These are phyloP conservation scores for Plectropomus leopardus DNA, from an alignment of 2,113 vertebrate genomes.

Conservation along the genomic window DNA sequence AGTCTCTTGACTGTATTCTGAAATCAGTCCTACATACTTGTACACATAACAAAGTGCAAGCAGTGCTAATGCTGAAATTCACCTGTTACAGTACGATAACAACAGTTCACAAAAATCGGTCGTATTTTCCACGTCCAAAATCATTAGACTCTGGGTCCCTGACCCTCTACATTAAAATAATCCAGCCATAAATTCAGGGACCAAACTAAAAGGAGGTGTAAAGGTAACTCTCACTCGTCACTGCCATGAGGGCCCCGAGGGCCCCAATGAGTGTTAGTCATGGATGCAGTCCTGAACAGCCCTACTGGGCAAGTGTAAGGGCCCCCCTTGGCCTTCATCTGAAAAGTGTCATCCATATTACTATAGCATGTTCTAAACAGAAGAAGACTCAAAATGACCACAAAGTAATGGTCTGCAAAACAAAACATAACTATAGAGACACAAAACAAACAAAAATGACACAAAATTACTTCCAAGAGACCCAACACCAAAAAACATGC, in stretches of 20 bases:
- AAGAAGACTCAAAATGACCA: too few relatives aligned
- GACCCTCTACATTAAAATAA: background rate
- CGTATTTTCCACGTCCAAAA: background rate
- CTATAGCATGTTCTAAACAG: too few relatives aligned
- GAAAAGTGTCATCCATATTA: too few relatives aligned
- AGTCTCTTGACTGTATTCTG: background rate
- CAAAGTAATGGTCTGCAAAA: too few relatives aligned
- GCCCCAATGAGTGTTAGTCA: background rate
- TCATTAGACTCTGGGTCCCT: background rate
- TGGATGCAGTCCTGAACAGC: too few relatives aligned
- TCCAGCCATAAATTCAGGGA: background rate
- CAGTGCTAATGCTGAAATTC: background rate
- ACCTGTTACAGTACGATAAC: background rate
- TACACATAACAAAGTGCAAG: background rate
- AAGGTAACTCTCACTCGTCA: background rate
- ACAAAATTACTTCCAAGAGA: too few relatives aligned
- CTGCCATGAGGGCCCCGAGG: rapidly evolving
- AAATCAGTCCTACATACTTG: background rate
- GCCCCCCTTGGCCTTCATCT: too few relatives aligned
- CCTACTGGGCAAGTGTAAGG: too few relatives aligned
- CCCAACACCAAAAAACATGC: too few relatives aligned
- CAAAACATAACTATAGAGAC: too few relatives aligned
- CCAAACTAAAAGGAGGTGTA: background rate
- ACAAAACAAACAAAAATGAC: too few relatives aligned
- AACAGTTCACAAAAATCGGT: background rate